Percentiles rank a stretch among this genome's conserved stretches.
These are phyloP conservation scores for Tridacna crocea DNA, from an alignment of 2,888 invertebrate species.

Conservation along the genomic window DNA sequence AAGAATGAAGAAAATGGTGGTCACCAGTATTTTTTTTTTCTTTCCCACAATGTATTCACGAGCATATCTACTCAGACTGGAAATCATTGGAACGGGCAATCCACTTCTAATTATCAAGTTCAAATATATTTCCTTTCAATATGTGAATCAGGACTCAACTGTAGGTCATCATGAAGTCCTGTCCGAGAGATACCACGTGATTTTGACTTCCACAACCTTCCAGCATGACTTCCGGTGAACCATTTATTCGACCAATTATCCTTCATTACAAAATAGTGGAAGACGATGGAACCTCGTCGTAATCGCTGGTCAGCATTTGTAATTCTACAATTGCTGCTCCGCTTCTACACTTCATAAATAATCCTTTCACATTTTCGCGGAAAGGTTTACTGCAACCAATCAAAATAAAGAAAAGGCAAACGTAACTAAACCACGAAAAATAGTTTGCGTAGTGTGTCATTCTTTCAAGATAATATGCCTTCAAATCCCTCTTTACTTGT, in stretches of 20 bases:
- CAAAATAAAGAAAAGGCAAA: constrained; percentile 37
- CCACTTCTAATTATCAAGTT: too few species aligned
- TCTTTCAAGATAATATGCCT: not conserved
- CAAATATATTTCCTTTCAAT: too few species aligned
- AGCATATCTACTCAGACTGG: too few species aligned
- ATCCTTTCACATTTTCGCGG: constrained; percentile 31
- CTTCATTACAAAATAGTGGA: constrained; percentile 41
- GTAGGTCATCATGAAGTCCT: too few species aligned
- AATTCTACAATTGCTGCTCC: constrained; percentile 32
- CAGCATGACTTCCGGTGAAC: not conserved
- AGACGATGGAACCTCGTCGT: constrained; percentile 47
- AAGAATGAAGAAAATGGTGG: too few species aligned
- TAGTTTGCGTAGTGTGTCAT: constrained; percentile 36
- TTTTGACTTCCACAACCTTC: not conserved
- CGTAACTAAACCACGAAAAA: constrained; percentile 38
- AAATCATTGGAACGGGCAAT: too few species aligned
- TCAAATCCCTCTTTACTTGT: not conserved
- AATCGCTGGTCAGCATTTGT: constrained; percentile 35
- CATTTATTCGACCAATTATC: not conserved
- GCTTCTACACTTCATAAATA: constrained; percentile 26
- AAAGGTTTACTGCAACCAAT: constrained; percentile 40
- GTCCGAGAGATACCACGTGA: too few species aligned
- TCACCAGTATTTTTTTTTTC: too few species aligned
- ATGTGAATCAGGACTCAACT: too few species aligned
- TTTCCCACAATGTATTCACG: too few species aligned